phyloP scores from a whole-genome alignment of 2,797 vertebrate genomes.

The Danio jaintianensis region DNA sequence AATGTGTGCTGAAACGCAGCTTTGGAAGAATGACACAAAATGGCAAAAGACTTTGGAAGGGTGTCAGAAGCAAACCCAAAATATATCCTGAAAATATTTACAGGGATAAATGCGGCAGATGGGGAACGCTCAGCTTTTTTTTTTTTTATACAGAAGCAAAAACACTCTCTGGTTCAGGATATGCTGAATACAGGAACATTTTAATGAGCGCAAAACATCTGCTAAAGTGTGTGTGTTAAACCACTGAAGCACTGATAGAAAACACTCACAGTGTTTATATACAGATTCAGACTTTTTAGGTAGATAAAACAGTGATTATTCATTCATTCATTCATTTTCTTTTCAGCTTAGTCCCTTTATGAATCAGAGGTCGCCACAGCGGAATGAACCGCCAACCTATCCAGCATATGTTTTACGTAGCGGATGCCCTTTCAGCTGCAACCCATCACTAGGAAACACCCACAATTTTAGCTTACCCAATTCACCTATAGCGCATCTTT shows the following conservation, averaged over 20 bases:
- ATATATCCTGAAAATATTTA: constrained; percentile 37
- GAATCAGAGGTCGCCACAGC: too few relatives aligned
- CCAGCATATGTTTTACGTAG: too few relatives aligned
- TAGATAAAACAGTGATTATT: neutral
- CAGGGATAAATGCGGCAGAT: constrained; percentile 70
- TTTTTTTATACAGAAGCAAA: neutral
- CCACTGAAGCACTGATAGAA: constrained; percentile 13
- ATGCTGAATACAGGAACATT: constrained; percentile 45
- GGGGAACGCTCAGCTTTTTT: constrained; percentile 64
- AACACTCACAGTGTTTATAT: neutral
- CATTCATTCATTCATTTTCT: too few relatives aligned
- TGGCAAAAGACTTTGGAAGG: constrained; percentile 63
- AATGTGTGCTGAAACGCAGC: constrained; percentile 54
- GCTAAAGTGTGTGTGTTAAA: constrained; percentile 33
- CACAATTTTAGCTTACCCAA: too few relatives aligned
- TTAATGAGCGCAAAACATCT: constrained; percentile 48
- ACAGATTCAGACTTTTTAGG: neutral
- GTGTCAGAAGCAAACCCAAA: constrained; percentile 60
- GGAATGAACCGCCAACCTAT: too few relatives aligned
- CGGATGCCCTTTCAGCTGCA: too few relatives aligned
- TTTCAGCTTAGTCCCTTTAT: too few relatives aligned
- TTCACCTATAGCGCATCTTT: too few relatives aligned
- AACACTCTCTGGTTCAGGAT: constrained; percentile 37
- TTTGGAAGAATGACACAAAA: constrained; percentile 56
- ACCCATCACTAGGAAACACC: too few relatives aligned